Base-by-base conservation (phyloP, 1,140 invertebrate genomes). In the Lethrus apterus region DNA sequence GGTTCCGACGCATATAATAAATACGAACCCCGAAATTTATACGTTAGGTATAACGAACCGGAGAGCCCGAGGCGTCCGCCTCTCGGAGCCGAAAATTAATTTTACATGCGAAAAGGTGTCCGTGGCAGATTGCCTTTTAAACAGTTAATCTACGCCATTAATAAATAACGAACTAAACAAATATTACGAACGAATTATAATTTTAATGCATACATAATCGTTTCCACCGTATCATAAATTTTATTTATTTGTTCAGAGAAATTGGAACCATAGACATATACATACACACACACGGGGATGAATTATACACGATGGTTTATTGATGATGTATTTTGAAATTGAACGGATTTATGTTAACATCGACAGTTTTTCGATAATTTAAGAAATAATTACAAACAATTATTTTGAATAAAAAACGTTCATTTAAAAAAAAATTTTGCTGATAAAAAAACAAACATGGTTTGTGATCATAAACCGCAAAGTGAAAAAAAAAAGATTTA, bases 101-200 rank as follows among this genome's bases (percentile, higher is more conserved):
- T 30, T 46, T 20, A 17, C 17, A 14, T 19, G 17, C 23, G 26
- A 32, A 26, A 29, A 41, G 38, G 42, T 41, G 33, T 49, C 30
- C 43, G 31, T 21, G 38, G 49, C 24, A 51, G 51, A 56, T 56
- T 58, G 54, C 54, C 56, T 58, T 58, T 54, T 54, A 54, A 54
- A 56, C 54, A 50, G 36, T 51, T n/a, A 54, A 51, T 57, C 52
- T 55, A 50, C 50, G 48, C 45, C 52, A 51, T 54, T 57, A 57
- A 59, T 59, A 59, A 59, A 59, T 59, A 57, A 59, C 50, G 52
- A 55, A 56, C 56, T 58, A 55, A 60, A 60, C 58, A 60, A 60
- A 60, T 58, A 58, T 60, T 60, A 58, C 56, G 58, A 56, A 58
- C 51, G 49, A 56, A 59, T 59, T 59, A 59, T 57, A 59, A 59